A percentile compares a stretch with the other conserved stretches of the same genome.
Evolutionary conservation across 1,140 invertebrate genomes (phyloP).

Genomic region (Drosophila miranda): DNA sequence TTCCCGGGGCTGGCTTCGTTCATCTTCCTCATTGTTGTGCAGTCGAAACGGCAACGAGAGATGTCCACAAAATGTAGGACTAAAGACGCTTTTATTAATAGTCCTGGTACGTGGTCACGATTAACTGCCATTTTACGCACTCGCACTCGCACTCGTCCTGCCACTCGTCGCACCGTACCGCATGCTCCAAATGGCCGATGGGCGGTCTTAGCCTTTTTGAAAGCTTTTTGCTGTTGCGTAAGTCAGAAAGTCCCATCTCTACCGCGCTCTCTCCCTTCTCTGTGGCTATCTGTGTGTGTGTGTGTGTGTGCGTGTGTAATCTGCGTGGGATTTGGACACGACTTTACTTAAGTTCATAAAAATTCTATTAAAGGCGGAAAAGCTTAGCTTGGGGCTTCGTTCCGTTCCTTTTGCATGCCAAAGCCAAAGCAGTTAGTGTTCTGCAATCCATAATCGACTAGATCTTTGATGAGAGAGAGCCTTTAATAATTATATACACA

Average conservation of each 20-base stretch:
- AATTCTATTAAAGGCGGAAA: conserved; percentile 74
- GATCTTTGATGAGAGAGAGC: neutral
- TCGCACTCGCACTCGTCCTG: conserved; percentile 54
- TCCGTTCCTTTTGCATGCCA: conserved; percentile 22
- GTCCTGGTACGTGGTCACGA: conserved; percentile 78
- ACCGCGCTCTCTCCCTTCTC: neutral
- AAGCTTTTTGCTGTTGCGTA: conserved; percentile 80
- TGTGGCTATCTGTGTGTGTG: conserved; percentile 10
- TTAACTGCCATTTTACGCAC: conserved; percentile 79
- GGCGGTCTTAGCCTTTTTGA: conserved; percentile 70
- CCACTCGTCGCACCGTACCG: conserved; percentile 17
- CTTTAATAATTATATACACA: neutral
- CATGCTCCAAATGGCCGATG: conserved; percentile 16
- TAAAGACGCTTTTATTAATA: conserved; percentile 80
- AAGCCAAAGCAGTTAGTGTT: conserved; percentile 36
- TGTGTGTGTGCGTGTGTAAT: conserved; percentile 53
- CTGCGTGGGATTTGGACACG: conserved; percentile 75
- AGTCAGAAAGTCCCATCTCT: conserved; percentile 64
- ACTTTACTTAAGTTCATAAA: conserved; percentile 80
- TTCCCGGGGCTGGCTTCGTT: conserved; percentile 14
- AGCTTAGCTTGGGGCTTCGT: conserved; percentile 11
- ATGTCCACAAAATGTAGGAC: conserved; percentile 77
- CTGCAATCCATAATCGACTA: conserved; percentile 35
- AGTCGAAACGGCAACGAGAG: conserved; percentile 54
- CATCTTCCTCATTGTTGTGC: conserved; percentile 40